Evolutionary conservation across 2,113 vertebrate species (phyloP), one percentile per base, ranked within the genome.

Genomic region (Epinephelus cyanopodus): DNA sequence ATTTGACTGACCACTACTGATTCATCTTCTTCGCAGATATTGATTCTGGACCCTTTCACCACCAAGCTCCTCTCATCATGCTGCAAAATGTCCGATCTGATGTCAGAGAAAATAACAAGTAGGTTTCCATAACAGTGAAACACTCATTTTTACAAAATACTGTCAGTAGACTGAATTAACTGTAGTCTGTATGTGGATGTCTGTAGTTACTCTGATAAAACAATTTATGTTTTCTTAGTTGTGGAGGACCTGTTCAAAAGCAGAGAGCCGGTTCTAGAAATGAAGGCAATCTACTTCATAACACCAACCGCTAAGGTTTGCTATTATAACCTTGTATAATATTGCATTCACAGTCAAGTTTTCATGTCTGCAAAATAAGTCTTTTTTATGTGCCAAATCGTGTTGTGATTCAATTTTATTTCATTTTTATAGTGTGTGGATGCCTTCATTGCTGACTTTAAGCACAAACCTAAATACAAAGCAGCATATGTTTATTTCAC

Each of bases 261-360:
- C 89, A 96, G 98, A 85, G 97, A 99, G 83, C 98, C 98, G 65
- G 97, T 99, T 87, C 95, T 86, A 77, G 96, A 99, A 74, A 97
- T 99, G 97, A 99, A 98, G 88, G 98, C 98, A 37, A 95, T 99
- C 90, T 99, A 99, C 93, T 97, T 99, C 86, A 98, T 99, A 88
- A 95, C 97, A 79, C 98, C 98, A 21, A 97, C 95, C 11, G 81
- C 95, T 87, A 96, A 97, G 97, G 98, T 99, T 82, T 82, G 72
- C 6, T 8, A 21, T 67, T 29, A 48, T 10, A 56, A 27, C 33
- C 19, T 61, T 57, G 14, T 19, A 54, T 17, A 0, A 23, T 11
- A 8, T 65, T 33, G 21, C 17, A 33, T 94, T 33, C 60, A 9
- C 3, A 12, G 39, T 48, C 4, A 17, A 23, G 8, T 57, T 37